These are phyloP conservation scores for Lepisosteus oculatus DNA, from an alignment of 2,113 vertebrate genomes.

Conservation along the genomic window DNA sequence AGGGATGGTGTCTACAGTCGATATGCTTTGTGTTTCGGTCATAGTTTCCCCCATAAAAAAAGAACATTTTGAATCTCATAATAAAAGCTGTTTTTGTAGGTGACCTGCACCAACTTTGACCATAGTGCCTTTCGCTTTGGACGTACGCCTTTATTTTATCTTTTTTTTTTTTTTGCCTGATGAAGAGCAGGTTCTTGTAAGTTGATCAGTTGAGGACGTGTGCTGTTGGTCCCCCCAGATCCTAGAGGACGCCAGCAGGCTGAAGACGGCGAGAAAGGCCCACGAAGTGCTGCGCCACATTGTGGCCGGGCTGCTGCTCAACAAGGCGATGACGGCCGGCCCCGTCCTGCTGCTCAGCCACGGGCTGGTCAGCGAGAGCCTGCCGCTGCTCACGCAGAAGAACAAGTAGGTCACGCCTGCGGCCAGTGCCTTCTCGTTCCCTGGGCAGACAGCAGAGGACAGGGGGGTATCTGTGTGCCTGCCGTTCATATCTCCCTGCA, in stretches of 20 bases:
- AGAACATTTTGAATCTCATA: too few relatives aligned
- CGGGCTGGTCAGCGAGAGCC: slow-evolving; percentile 87
- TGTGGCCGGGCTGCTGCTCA: slow-evolving; percentile 79
- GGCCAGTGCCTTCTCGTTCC: neutral
- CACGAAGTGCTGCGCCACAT: slow-evolving; percentile 79
- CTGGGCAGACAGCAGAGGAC: too few relatives aligned
- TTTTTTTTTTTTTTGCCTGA: neutral
- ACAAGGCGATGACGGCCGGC: slow-evolving; percentile 73
- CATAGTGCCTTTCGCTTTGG: too few relatives aligned
- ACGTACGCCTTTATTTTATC: too few relatives aligned
- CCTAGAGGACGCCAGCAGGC: slow-evolving; percentile 78
- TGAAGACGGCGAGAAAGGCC: slow-evolving; percentile 85
- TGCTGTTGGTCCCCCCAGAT: slow-evolving; percentile 55
- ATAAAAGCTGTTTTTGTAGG: too few relatives aligned
- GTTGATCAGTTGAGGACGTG: too few relatives aligned
- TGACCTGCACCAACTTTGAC: too few relatives aligned
- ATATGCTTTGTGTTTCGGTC: too few relatives aligned
- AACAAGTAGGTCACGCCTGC: slow-evolving; percentile 69
- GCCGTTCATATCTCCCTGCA: too few relatives aligned
- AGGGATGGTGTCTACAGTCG: too few relatives aligned
- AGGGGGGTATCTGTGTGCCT: too few relatives aligned
- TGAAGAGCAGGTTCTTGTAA: neutral
- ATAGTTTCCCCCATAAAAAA: too few relatives aligned
- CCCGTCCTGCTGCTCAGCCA: slow-evolving; percentile 86
- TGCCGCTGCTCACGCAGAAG: slow-evolving; percentile 85